Percentiles rank a stretch among this genome's conserved stretches.
These are phyloP conservation scores for Tokudaia tokunoshimensis DNA, from an alignment of 2,797 vertebrate species.

Conservation along the genomic window DNA sequence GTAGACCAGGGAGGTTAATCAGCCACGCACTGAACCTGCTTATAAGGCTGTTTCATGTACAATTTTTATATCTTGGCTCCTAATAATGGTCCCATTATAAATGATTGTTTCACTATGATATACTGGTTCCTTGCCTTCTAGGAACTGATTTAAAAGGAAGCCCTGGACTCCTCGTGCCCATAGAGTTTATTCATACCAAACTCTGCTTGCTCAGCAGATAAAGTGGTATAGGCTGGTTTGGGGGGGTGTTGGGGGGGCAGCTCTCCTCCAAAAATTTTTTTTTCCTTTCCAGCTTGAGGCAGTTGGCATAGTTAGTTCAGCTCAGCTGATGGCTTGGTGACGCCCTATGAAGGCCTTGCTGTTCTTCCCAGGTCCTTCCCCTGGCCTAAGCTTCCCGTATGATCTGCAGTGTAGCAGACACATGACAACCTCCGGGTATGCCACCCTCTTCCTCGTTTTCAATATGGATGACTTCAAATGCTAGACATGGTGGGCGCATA, in stretches of 20 bases:
- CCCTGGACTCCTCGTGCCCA: constrained; percentile 3
- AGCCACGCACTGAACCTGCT: constrained; percentile 79
- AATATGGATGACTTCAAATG: constrained; percentile 20
- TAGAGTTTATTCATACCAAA: constrained; percentile 68
- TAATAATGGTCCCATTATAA: constrained; percentile 78
- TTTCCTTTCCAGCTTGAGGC: constrained; percentile 67
- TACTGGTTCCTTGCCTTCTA: constrained; percentile 74
- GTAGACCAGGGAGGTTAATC: constrained; percentile 62
- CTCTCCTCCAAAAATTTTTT: constrained; percentile 36
- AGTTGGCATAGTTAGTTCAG: constrained; percentile 50
- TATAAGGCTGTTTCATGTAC: constrained; percentile 75
- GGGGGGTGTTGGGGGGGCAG: not conserved
- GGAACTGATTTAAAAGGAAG: constrained; percentile 71
- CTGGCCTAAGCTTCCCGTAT: not conserved
- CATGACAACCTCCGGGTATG: not conserved
- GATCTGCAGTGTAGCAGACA: constrained; percentile 10
- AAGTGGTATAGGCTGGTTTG: not conserved
- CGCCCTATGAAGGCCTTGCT: not conserved
- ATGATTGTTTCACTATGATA: constrained; percentile 75
- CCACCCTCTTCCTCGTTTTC: not conserved
- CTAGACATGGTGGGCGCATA: not conserved
- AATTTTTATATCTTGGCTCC: constrained; percentile 79
- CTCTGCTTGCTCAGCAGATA: constrained; percentile 79
- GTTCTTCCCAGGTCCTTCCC: accelerated
- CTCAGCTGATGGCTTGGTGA: constrained; percentile 51